Conservation (phyloP, 2,888 invertebrate species). For the Scaptomyza polygonia region DNA sequence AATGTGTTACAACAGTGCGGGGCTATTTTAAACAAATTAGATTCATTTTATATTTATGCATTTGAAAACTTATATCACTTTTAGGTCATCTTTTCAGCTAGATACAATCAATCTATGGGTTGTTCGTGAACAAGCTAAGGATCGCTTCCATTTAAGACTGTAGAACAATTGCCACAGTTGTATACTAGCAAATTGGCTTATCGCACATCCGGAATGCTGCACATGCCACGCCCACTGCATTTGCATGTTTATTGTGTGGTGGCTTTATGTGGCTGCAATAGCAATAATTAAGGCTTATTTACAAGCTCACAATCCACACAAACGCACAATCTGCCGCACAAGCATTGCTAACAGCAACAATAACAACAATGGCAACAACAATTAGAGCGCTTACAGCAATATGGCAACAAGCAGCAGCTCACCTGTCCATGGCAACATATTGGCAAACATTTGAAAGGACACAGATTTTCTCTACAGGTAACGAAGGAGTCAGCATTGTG, state of each 20-base stretch:
- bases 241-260: slow-evolving; percentile 79
- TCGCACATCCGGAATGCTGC: slow-evolving; percentile 31
- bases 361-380: slow-evolving; percentile 41
- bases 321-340: slow-evolving; percentile 21
- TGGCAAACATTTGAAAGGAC: slow-evolving; percentile 59
- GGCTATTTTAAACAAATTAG: background rate
- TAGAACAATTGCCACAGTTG: slow-evolving; percentile 18
- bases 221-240: slow-evolving; percentile 47
- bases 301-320: slow-evolving; percentile 68
- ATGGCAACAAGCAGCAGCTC: slow-evolving; percentile 28
- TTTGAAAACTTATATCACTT: background rate
- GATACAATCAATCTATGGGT: background rate
- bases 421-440: slow-evolving; percentile 60
- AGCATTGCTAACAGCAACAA: slow-evolving; percentile 12
- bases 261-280: slow-evolving; percentile 72
- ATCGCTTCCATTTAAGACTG: background rate
- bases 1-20: background rate
- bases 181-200: slow-evolving; percentile 59
- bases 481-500: slow-evolving; percentile 23
- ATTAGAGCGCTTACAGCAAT: slow-evolving; percentile 40
- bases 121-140: background rate
- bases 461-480: slow-evolving; percentile 33
- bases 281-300: slow-evolving; percentile 79
- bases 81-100: background rate
- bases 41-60: no score